Percentiles rank a stretch among this genome's conserved stretches.
phyloP scores from a whole-genome alignment of 2,113 vertebrate genomes.

The Lycocorax pyrrhopterus region DNA sequence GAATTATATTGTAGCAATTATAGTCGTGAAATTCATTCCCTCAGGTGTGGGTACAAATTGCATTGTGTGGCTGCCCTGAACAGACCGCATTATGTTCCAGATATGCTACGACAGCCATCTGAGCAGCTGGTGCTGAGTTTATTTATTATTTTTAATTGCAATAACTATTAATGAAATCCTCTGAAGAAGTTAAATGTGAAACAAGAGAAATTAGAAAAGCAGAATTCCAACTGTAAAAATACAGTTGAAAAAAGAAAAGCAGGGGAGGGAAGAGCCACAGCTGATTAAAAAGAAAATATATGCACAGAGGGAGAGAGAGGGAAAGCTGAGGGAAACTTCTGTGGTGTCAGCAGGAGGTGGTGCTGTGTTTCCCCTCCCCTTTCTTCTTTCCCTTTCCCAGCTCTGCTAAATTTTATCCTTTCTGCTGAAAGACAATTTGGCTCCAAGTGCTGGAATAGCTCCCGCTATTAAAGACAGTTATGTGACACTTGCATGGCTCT shows the following conservation, averaged over 20 bases:
- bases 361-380: slow-evolving; percentile 53
- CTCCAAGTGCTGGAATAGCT: not conserved
- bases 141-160: slow-evolving; percentile 72
- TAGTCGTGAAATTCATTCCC: slow-evolving; percentile 75
- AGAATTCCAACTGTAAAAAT: slow-evolving; percentile 47
- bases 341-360: slow-evolving; percentile 44
- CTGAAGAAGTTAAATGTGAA: slow-evolving; percentile 62
- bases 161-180: slow-evolving; percentile 68
- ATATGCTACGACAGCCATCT: slow-evolving; percentile 62
- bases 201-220: slow-evolving; percentile 42
- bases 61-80: slow-evolving; percentile 65
- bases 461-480: not conserved
- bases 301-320: not conserved
- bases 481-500: slow-evolving; percentile 27
- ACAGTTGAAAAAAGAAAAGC: not conserved
- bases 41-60: slow-evolving; percentile 76
- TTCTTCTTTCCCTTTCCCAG: slow-evolving; percentile 14
- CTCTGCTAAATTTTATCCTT: slow-evolving; percentile 41
- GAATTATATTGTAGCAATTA: slow-evolving; percentile 80
- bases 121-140: slow-evolving; percentile 72
- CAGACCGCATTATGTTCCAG: slow-evolving; percentile 46
- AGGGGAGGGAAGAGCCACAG: slow-evolving; percentile 6
- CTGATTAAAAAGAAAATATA: slow-evolving; percentile 49
- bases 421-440: slow-evolving; percentile 37
- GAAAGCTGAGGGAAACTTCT: slow-evolving; percentile 31